Evolutionary conservation across 2,113 vertebrate genomes (phyloP).

Genomic region (Sebastes fasciatus): DNA sequence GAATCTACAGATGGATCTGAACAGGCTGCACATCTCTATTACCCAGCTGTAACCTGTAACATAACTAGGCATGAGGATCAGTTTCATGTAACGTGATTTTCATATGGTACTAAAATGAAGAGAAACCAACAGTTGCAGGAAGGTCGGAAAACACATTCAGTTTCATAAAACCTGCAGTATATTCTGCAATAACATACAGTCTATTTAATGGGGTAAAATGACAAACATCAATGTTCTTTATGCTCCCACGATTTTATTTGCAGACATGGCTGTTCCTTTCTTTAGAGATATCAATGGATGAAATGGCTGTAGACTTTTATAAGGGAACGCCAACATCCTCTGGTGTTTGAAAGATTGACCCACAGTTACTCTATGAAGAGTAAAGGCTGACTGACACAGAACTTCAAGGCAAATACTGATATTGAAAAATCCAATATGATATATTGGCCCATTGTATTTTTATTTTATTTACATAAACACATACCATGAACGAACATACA

Average conservation of each 20-base stretch:
- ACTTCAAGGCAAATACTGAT: not conserved
- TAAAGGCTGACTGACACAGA: too few relatives aligned
- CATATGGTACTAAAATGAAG: not conserved
- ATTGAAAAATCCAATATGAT: not conserved
- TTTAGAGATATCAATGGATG: not conserved
- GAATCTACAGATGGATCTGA: not conserved
- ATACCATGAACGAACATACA: too few relatives aligned
- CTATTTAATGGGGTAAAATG: not conserved
- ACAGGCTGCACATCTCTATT: conserved; percentile 17
- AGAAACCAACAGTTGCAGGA: conserved; percentile 27
- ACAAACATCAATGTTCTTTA: not conserved
- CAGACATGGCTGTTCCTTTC: not conserved
- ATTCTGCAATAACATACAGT: not conserved
- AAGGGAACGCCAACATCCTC: not conserved
- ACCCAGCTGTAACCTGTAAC: conserved; percentile 33
- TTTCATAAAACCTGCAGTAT: not conserved
- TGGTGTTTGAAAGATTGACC: not conserved
- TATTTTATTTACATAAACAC: too few relatives aligned
- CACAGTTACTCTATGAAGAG: not conserved
- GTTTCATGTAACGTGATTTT: conserved; percentile 29
- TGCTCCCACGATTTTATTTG: not conserved
- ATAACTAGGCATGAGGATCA: conserved; percentile 6
- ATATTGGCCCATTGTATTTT: not conserved
- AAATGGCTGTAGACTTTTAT: not conserved
- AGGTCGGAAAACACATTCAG: not conserved